Conservation (phyloP, 2,797 vertebrate species). For the Channallabes apus region DNA sequence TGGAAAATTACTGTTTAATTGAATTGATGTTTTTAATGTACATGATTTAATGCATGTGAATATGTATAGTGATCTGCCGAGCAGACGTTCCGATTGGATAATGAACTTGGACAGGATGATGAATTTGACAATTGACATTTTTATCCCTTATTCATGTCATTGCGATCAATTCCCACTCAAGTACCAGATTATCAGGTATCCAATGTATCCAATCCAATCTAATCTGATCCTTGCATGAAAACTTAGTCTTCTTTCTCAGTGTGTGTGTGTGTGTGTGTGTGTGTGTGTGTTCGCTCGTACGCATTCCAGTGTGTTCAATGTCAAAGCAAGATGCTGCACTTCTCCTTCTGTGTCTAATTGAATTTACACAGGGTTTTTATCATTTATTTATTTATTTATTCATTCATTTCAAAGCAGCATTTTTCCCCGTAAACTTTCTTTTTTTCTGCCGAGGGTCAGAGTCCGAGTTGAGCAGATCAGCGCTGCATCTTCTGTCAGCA, state of each 20-base stretch:
- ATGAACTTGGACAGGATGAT: neutral
- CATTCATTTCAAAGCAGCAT: slow-evolving; percentile 23
- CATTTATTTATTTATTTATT: too few species aligned
- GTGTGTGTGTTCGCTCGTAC: neutral
- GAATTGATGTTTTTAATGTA: neutral
- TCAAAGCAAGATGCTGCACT: slow-evolving; percentile 1
- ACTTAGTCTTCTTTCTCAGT: neutral
- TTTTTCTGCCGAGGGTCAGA: slow-evolving; percentile 38
- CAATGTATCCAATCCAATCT: too few species aligned
- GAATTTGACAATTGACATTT: neutral
- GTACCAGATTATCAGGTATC: neutral
- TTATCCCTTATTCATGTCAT: neutral
- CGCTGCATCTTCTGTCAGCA: slow-evolving; percentile 28
- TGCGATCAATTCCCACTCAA: neutral
- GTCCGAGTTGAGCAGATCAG: slow-evolving; percentile 34
- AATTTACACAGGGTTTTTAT: slow-evolving; percentile 31
- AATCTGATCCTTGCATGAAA: neutral
- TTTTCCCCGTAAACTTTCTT: slow-evolving; percentile 34
- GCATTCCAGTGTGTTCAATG: neutral
- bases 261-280: too few species aligned
- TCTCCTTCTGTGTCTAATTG: slow-evolving; percentile 1
- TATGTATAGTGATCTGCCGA: neutral
- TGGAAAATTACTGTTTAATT: too few species aligned
- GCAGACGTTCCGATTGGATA: neutral
- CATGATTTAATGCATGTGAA: too few species aligned